A percentile compares a stretch with the other conserved stretches of the same genome.
These are phyloP conservation scores for Myotis brandtii DNA, from an alignment of 2,113 vertebrate species.

Conservation along the genomic window DNA sequence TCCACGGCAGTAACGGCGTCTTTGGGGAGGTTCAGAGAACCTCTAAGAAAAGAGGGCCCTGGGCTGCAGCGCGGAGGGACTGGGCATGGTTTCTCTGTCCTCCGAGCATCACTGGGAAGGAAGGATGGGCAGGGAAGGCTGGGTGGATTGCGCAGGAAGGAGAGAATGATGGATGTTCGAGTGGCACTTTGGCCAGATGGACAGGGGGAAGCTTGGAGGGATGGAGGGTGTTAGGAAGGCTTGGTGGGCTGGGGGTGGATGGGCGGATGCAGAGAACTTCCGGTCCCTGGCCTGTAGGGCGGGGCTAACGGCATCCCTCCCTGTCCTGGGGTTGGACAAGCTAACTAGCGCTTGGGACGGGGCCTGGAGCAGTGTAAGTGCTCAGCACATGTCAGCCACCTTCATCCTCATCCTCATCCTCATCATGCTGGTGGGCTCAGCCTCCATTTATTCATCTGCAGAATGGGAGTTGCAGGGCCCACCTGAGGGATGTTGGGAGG, in stretches of 20 bases:
- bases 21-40: too few species aligned
- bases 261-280: background rate
- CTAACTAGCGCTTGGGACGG: background rate
- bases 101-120: rapidly evolving
- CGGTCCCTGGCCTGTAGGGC: background rate
- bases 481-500: rapidly evolving
- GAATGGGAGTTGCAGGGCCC: background rate
- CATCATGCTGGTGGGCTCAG: background rate
- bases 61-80: background rate
- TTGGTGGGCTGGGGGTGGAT: background rate
- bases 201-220: too few species aligned
- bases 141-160: background rate
- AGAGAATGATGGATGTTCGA: background rate
- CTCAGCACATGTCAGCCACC: background rate
- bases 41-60: background rate
- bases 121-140: background rate
- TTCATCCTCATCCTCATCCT: background rate
- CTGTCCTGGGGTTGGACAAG: background rate
- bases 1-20: background rate
- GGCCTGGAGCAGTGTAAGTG: background rate
- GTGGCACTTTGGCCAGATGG: background rate
- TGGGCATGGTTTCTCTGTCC: background rate
- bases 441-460: background rate
- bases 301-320: background rate
- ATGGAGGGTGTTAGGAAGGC: background rate